Conservation (phyloP, 1,140 invertebrate genomes). For the Zaprionus ghesquierei region DNA sequence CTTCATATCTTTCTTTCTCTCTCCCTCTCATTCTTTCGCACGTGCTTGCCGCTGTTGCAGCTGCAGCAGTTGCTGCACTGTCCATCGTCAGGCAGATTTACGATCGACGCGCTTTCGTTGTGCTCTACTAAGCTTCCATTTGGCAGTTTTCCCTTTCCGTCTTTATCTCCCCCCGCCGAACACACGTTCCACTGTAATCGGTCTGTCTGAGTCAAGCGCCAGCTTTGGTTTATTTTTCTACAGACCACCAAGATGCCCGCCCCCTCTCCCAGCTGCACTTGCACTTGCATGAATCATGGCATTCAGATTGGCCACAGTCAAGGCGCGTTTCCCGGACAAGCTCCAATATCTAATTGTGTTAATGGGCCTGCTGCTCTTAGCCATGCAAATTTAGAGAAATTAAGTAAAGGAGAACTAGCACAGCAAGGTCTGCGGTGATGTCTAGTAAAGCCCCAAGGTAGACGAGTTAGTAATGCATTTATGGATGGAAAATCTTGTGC, state of each 20-base stretch:
- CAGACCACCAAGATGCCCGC: conserved; percentile 33
- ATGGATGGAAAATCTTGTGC: background rate
- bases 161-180: conserved; percentile 16
- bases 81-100: conserved; percentile 61
- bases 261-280: conserved; percentile 28
- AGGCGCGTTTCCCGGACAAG: conserved; percentile 69
- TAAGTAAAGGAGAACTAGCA: background rate
- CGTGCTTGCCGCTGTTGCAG: conserved; percentile 36
- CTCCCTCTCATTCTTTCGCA: conserved; percentile 6
- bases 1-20: conserved; percentile 48
- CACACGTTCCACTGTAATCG: conserved; percentile 47
- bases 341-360: conserved; percentile 71
- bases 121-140: conserved; percentile 79
- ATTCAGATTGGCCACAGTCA: conserved; percentile 35
- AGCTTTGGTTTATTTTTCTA: conserved; percentile 32
- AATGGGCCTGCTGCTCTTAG: conserved; percentile 53
- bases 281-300: conserved; percentile 47
- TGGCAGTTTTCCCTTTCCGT: conserved; percentile 39
- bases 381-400: conserved; percentile 38
- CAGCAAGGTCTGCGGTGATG: background rate
- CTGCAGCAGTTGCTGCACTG: conserved; percentile 49
- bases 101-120: conserved; percentile 51
- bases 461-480: background rate
- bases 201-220: conserved; percentile 19
- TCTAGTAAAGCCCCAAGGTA: background rate